A percentile compares a stretch with the other conserved stretches of the same genome.
These are phyloP conservation scores for Dione juno DNA, from an alignment of 2,888 invertebrate genomes.

Conservation along the genomic window DNA sequence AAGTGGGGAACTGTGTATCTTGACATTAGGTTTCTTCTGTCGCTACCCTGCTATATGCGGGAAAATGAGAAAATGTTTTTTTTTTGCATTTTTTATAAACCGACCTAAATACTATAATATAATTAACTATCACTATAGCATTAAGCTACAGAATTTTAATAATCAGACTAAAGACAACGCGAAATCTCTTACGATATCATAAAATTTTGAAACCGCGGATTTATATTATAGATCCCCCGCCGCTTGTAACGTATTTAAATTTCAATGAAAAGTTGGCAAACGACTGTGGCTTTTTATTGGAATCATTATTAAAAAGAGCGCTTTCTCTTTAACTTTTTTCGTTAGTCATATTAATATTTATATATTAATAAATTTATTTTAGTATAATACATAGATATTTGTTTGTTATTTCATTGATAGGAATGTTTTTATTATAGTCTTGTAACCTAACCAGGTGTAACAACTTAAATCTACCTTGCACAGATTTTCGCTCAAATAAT, in stretches of 20 bases:
- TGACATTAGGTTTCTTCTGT: no score
- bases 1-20: no score
- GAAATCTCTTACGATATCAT: neutral
- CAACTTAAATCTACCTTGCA: no score
- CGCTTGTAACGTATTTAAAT: neutral
- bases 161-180: neutral
- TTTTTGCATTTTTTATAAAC: no score
- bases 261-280: neutral
- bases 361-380: no score
- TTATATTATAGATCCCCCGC: neutral
- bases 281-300: conserved; percentile 12
- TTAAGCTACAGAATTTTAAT: no score
- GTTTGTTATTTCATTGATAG: neutral
- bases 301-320: neutral
- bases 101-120: no score
- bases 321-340: neutral
- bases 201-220: neutral
- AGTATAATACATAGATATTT: neutral
- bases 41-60: no score
- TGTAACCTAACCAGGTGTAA: neutral
- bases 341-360: neutral
- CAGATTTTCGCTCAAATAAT: no score
- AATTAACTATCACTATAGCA: no score
- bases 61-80: no score
- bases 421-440: neutral